Percentiles rank a stretch among this genome's conserved stretches.
Evolutionary conservation across 2,797 vertebrate species (phyloP).

Genomic region (Silurus aristotelis): DNA sequence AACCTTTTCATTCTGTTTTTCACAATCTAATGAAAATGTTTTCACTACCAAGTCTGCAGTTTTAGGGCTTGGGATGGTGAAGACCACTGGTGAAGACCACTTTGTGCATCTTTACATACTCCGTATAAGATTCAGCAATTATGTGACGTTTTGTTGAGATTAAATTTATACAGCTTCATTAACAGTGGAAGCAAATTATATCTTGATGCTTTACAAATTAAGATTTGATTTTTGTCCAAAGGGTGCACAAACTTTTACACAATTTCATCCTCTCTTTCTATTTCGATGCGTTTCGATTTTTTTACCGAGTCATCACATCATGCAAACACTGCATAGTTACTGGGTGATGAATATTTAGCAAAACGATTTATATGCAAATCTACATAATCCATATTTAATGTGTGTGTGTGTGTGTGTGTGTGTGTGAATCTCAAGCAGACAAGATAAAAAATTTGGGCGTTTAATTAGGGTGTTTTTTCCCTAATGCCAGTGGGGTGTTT

Average conservation of each 20-base stretch:
- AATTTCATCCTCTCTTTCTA: not conserved
- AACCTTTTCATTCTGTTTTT: not conserved
- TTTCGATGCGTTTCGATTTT: not conserved
- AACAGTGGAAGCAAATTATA: not conserved
- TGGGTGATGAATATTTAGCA: constrained; percentile 15
- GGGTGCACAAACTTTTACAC: not conserved
- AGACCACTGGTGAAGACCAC: not conserved
- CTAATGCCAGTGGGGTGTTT: not conserved
- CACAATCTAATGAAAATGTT: too few relatives aligned
- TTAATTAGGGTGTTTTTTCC: not conserved
- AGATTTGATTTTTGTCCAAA: not conserved
- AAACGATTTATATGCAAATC: constrained; percentile 40
- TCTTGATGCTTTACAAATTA: not conserved
- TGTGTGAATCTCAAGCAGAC: constrained; percentile 6
- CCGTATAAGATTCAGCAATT: too few relatives aligned
- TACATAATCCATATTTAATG: constrained; percentile 44
- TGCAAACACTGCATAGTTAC: constrained; percentile 13
- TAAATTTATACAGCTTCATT: not conserved
- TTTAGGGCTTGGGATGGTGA: not conserved
- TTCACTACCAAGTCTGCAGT: not conserved
- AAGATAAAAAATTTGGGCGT: not conserved
- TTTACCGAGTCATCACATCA: not conserved
- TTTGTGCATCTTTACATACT: too few relatives aligned
- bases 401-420: not conserved
- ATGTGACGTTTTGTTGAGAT: not conserved